These are phyloP conservation scores for Tetramorium simillimum DNA, from an alignment of 1,140 invertebrate species.

Conservation along the genomic window DNA sequence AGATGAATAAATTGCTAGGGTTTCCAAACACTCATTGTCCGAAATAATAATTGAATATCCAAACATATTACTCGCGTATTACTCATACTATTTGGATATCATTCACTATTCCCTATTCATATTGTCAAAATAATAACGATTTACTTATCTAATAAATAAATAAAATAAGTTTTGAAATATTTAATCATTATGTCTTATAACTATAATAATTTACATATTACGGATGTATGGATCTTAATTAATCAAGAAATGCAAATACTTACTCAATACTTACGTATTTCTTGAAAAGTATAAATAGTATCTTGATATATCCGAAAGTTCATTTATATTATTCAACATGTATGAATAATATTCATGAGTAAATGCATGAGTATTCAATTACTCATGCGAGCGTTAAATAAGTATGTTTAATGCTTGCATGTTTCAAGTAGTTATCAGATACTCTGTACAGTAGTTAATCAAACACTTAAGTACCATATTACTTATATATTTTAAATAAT, in stretches of 20 bases:
- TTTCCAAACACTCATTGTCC: not conserved
- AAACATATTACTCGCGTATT: not conserved
- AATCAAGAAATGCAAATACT: not conserved
- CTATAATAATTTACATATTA: not conserved
- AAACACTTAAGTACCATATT: no score
- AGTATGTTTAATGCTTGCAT: not conserved
- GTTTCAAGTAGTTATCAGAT: not conserved
- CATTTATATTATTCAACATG: no score
- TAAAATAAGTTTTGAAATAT: not conserved
- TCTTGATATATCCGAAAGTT: no score
- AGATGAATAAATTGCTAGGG: no score
- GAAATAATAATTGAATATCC: not conserved
- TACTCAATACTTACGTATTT: no score
- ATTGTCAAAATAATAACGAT: not conserved
- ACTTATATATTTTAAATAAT: no score
- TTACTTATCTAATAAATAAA: not conserved
- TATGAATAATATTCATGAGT: no score
- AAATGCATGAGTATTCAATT: no score
- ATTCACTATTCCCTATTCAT: no score
- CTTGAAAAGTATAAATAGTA: no score
- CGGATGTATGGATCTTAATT: not conserved
- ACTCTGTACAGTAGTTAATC: not conserved
- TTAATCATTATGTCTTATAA: no score
- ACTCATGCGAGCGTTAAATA: no score
- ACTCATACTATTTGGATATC: not conserved